Evolutionary conservation across 2,113 vertebrate species (phyloP), one percentile per base, ranked within the genome.

Genomic region (Prochilodus magdalenae): DNA sequence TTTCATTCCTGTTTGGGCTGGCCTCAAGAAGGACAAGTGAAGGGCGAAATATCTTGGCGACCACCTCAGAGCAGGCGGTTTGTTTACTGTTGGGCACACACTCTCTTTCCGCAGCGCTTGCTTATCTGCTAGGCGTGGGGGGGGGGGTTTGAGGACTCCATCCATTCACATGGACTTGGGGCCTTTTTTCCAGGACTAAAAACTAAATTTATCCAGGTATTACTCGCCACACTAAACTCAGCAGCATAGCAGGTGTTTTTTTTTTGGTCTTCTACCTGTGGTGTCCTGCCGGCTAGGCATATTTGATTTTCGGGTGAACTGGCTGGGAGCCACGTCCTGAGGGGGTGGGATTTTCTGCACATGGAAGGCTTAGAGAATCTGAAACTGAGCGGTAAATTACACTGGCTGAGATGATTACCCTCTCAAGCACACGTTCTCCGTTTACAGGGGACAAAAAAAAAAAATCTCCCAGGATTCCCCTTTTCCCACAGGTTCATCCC

Each of bases 221-320:
- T 36, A n/a, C 55, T 63, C 72, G 15, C 4, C 29, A 30, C 69
- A 67, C 59, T n/a, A n/a, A n/a, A n/a, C n/a, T 73, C 49, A 33
- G 47, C 47, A 33, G 13, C 60, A 36, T 27, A 27, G 62, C 69
- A 78, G 51, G 24, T 66, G 60, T 27, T 3, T 4, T 15, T 62
- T 84, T 47, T 85, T 26, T 60, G 36, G 78, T 76, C 55, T 33
- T n/a, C n/a, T n/a, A n/a, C n/a, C n/a, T n/a, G n/a, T n/a, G n/a
- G n/a, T n/a, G n/a, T n/a, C n/a, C 59, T 67, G 18, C 75, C 77
- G 36, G 73, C n/a, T 26, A 24, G 62, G 69, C n/a, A n/a, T n/a
- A 26, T 69, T 85, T 53, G 53, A 13, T 55, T 55, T n/a, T 55
- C 53, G 8, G 40, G 5, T 44, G 40, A 44, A 44, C 40, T 44